Evolutionary conservation across 2,113 vertebrate genomes (phyloP).

Genomic region (Platanista minor): DNA sequence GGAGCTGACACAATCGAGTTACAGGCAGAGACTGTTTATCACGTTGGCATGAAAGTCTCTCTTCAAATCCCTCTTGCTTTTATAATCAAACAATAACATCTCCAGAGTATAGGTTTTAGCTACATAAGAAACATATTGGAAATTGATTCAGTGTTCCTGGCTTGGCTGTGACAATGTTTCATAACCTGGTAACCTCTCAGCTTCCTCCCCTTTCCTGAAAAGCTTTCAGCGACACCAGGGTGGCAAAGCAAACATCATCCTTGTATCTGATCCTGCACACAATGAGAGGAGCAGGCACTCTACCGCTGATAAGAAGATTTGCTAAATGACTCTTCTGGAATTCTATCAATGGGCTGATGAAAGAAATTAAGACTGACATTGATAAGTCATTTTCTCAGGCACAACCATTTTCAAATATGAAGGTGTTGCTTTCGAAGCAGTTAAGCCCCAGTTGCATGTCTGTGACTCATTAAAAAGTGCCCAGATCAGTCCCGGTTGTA

Average conservation of each 20-base stretch:
- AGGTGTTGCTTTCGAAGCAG: slow-evolving; percentile 49
- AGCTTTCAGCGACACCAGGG: slow-evolving; percentile 59
- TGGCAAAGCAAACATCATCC: slow-evolving; percentile 66
- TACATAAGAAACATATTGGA: slow-evolving; percentile 64
- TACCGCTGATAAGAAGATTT: slow-evolving; percentile 73
- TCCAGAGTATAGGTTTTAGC: slow-evolving; percentile 63
- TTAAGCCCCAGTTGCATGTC: slow-evolving; percentile 38
- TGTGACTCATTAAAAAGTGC: slow-evolving; percentile 48
- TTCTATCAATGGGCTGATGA: slow-evolving; percentile 73
- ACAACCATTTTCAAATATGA: slow-evolving; percentile 51
- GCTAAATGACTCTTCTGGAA: slow-evolving; percentile 74
- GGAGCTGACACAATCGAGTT: slow-evolving; percentile 56
- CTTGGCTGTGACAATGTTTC: slow-evolving; percentile 62
- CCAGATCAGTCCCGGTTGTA: slow-evolving; percentile 6
- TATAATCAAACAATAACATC: slow-evolving; percentile 78
- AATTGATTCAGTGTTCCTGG: slow-evolving; percentile 65
- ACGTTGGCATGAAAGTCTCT: slow-evolving; percentile 42
- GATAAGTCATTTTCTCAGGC: slow-evolving; percentile 72
- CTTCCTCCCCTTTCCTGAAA: slow-evolving; percentile 15
- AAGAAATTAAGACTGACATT: slow-evolving; percentile 77
- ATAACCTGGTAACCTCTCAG: slow-evolving; percentile 58
- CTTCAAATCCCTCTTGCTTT: slow-evolving; percentile 59
- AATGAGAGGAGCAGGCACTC: slow-evolving; percentile 65
- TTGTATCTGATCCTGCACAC: slow-evolving; percentile 77
- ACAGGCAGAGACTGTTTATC: slow-evolving; percentile 58